A percentile compares a stretch with the other conserved stretches of the same genome.
Conservation (phyloP, 2,113 vertebrate species). For the Mormyrus iriodes region DNA sequence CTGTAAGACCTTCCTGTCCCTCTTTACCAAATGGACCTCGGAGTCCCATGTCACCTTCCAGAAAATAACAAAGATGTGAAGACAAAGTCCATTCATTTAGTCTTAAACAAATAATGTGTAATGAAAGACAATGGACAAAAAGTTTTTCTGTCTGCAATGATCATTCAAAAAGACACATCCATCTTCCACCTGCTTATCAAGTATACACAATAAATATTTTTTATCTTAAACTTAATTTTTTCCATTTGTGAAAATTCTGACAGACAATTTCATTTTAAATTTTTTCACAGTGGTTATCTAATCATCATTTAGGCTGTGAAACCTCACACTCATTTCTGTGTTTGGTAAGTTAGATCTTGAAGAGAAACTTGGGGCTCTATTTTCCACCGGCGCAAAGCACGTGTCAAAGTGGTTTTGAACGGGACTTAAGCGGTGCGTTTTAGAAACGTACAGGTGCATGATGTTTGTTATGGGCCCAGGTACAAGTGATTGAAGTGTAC, state of each 20-base stretch:
- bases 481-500: no score
- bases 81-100: not conserved
- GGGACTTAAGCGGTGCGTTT: no score
- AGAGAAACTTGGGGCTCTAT: not conserved
- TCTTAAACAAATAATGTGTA: not conserved
- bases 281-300: not conserved
- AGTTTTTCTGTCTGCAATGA: not conserved
- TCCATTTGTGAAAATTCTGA: not conserved
- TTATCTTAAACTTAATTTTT: not conserved
- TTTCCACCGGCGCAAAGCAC: no score
- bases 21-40: conserved; percentile 45
- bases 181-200: not conserved
- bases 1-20: conserved; percentile 46
- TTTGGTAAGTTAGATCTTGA: not conserved
- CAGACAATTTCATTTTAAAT: not conserved
- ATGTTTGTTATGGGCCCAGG: no score
- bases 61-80: not conserved
- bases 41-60: conserved; percentile 53
- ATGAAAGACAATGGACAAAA: not conserved
- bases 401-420: no score
- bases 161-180: not conserved
- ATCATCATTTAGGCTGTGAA: not conserved
- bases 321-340: not conserved
- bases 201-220: not conserved
- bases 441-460: no score